Base-by-base conservation (phyloP, 1,140 invertebrate species). In the Melipona quadrifasciata region DNA sequence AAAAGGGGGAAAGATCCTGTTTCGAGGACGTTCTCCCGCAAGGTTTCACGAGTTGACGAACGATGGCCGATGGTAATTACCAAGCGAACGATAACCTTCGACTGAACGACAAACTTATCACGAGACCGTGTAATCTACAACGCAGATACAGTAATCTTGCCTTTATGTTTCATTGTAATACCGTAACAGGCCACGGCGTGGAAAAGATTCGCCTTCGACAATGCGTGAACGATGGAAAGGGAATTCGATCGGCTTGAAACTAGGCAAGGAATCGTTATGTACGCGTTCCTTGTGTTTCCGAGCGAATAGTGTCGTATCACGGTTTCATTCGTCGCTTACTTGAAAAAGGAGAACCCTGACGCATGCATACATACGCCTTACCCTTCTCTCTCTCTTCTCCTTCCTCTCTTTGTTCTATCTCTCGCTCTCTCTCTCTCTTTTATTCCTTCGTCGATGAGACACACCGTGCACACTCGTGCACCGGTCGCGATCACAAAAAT, bases 51-150 rank as follows among this genome's bases (percentile, higher is more conserved):
- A 53, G 39, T 55, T 61, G 65, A 83, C 64, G 57, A 75, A 73
- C 72, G 61, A 87, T 19, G 21, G 31, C 27, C 51, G 75, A 82
- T 72, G 82, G 68, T 83, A 87, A 87, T 87, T 87, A 86, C 76
- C 75, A 67, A 21, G 27, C 64, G 70, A 39, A 80, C 72, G 87
- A 88, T 88, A 88, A 87, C 87, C 87, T 85, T 84, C 86, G 87
- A 64, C 57, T 77, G 87, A 67, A 76, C 71, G 70, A 39, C 34
- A 12, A 61, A 76, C 57, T 87, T 87, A 84, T 86, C 75, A 51
- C 12, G 2, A 24, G n/a, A 10, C 11, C 1, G 39, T 51, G 55
- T 82, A 64, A 78, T 81, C 79, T 70, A 51, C 55, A 53, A 14
- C 55, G 74, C 21, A 67, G 80, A 82, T 76, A 82, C 51, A 24